These are phyloP conservation scores for Tetrapedia diversipes DNA, from an alignment of 2,888 invertebrate species.

Conservation along the genomic window DNA sequence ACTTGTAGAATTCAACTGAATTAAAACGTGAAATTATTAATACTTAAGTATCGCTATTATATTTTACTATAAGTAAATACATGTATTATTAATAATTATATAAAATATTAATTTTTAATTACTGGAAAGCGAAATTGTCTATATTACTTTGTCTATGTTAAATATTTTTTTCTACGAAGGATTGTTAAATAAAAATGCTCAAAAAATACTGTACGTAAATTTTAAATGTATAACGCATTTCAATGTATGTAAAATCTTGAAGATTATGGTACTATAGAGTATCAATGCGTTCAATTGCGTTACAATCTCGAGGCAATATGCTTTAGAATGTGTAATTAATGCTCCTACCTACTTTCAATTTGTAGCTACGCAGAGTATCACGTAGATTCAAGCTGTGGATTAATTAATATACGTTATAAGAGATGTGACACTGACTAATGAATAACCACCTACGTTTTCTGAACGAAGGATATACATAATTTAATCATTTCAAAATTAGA, in stretches of 20 bases:
- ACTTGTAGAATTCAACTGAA: no score
- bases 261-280: conserved; percentile 31
- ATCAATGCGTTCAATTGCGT: conserved; percentile 53
- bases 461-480: no score
- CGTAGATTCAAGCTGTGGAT: conserved; percentile 8
- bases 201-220: neutral
- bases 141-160: no score
- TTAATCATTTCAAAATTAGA: no score
- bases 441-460: neutral
- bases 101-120: neutral
- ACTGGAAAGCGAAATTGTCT: no score
- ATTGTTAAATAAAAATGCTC: no score
- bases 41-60: neutral
- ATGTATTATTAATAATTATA: no score
- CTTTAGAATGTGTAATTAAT: conserved; percentile 73
- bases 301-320: conserved; percentile 56
- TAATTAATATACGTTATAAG: conserved; percentile 9
- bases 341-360: conserved; percentile 66
- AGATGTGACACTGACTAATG: neutral
- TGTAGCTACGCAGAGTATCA: conserved; percentile 20
- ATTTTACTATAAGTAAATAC: neutral
- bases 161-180: no score
- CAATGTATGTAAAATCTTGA: neutral
- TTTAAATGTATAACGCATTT: neutral
- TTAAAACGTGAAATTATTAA: neutral